Conservation (phyloP, 2,888 invertebrate species). For the Hofmannophila pseudospretella region DNA sequence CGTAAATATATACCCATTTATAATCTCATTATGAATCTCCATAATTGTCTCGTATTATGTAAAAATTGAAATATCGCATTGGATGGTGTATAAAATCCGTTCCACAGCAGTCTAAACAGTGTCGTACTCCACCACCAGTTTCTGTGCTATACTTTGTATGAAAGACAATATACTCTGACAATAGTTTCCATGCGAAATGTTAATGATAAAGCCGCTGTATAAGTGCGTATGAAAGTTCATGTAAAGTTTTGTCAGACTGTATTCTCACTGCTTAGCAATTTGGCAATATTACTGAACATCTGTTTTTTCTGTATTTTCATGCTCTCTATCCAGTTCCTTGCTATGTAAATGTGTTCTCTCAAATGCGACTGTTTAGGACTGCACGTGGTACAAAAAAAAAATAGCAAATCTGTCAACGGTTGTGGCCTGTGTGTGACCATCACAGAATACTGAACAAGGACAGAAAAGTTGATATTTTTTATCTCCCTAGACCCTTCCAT, state of each 20-base stretch:
- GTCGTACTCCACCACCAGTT: constrained; percentile 2
- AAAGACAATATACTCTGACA: constrained; percentile 1
- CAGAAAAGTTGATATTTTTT: constrained; percentile 36
- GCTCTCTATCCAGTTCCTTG: constrained; percentile 13
- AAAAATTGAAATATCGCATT: constrained; percentile 66
- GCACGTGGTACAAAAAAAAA: constrained; percentile 57
- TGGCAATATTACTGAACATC: too few relatives aligned
- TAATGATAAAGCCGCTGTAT: constrained; percentile 2
- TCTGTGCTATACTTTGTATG: background rate
- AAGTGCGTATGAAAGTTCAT: constrained; percentile 7
- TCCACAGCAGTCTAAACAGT: constrained; percentile 21
- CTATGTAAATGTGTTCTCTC: constrained; percentile 9
- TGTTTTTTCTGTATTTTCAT: constrained; percentile 3
- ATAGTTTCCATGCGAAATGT: constrained; percentile 1
- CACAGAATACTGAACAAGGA: constrained; percentile 22
- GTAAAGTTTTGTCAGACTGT: constrained; percentile 10
- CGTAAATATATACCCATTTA: constrained; percentile 54
- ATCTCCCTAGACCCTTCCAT: constrained; percentile 43
- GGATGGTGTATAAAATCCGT: constrained; percentile 62
- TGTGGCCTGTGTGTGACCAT: constrained; percentile 32
- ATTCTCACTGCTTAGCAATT: background rate
- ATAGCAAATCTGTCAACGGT: constrained; percentile 56
- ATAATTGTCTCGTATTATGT: constrained; percentile 49
- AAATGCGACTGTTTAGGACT: constrained; percentile 30
- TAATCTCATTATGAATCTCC: constrained; percentile 75